These are phyloP conservation scores for Hyphantria cunea DNA, from an alignment of 1,140 invertebrate genomes.

Conservation along the genomic window DNA sequence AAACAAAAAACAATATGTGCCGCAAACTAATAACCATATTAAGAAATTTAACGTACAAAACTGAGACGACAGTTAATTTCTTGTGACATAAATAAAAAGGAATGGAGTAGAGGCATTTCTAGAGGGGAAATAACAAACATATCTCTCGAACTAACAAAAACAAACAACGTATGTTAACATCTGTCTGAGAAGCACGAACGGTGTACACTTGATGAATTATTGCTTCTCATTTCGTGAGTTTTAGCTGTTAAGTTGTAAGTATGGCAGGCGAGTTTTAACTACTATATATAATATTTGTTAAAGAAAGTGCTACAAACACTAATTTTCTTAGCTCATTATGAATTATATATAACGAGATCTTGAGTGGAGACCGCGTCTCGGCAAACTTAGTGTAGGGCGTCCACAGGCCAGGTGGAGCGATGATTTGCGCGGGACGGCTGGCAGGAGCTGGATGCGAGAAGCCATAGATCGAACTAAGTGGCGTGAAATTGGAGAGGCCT, in stretches of 20 bases:
- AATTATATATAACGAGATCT: too few species aligned
- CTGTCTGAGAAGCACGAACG: constrained; percentile 65
- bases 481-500: too few species aligned
- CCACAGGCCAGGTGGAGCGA: too few species aligned
- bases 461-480: too few species aligned
- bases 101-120: constrained; percentile 49
- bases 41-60: constrained; percentile 22
- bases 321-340: too few species aligned
- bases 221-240: constrained; percentile 14
- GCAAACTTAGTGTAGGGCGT: too few species aligned
- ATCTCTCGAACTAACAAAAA: constrained; percentile 75
- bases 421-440: too few species aligned
- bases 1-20: background rate
- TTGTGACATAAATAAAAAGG: constrained; percentile 75
- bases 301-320: too few species aligned
- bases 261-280: too few species aligned
- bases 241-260: constrained; percentile 1
- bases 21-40: constrained; percentile 25
- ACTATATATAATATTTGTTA: too few species aligned
- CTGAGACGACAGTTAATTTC: constrained; percentile 31
- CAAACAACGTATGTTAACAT: constrained; percentile 80
- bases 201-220: constrained; percentile 22
- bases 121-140: constrained; percentile 71
- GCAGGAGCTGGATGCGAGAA: too few species aligned
- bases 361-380: too few species aligned